Evolutionary conservation across 2,113 vertebrate genomes (phyloP).

Genomic region (Murina feae): DNA sequence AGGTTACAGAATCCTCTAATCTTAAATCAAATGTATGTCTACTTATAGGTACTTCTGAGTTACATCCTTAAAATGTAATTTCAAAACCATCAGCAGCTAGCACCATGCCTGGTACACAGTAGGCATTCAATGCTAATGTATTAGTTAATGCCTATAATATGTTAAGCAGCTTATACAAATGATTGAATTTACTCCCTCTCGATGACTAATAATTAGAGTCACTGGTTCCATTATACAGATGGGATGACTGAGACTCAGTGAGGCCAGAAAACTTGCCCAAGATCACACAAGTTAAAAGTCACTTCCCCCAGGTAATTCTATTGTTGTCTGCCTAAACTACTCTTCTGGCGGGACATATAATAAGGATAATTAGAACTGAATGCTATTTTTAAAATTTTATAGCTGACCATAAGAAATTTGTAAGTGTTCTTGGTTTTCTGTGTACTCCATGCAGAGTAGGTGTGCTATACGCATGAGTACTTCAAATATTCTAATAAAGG

Average conservation of each 20-base stretch:
- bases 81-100: neutral
- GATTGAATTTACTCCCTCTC: neutral
- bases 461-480: too few relatives aligned
- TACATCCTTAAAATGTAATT: neutral
- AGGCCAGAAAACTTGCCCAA: neutral
- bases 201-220: neutral
- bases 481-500: neutral
- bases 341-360: neutral
- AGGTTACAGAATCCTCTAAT: neutral
- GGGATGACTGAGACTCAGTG: neutral
- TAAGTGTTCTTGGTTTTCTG: neutral
- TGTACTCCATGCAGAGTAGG: neutral
- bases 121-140: neutral
- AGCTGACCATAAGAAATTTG: neutral
- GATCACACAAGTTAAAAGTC: neutral
- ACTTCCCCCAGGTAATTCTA: neutral
- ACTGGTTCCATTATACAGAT: neutral
- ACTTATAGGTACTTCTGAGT: neutral
- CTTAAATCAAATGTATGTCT: neutral
- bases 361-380: neutral
- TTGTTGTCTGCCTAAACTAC: neutral
- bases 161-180: neutral
- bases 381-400: neutral
- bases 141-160: neutral
- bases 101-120: neutral